Conservation (phyloP, 2,113 vertebrate species). For the Indri indri region DNA sequence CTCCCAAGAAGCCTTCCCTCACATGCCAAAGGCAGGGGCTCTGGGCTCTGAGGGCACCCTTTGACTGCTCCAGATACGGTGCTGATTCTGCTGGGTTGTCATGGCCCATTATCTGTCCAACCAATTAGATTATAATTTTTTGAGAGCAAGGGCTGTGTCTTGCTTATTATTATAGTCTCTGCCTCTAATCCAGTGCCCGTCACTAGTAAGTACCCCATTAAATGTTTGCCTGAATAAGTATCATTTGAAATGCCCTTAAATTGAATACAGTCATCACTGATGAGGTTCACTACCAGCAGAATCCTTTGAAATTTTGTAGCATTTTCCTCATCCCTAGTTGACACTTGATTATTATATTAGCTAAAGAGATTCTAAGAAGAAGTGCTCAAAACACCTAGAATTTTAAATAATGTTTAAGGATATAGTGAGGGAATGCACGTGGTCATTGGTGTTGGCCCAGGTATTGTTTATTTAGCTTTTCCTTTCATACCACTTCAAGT, state of each 20-base stretch:
- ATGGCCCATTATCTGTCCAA: background rate
- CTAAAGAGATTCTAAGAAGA: background rate
- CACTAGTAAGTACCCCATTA: background rate
- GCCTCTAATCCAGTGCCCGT: background rate
- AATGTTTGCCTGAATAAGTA: background rate
- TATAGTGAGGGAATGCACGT: background rate
- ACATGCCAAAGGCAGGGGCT: background rate
- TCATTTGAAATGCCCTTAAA: background rate
- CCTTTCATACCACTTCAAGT: background rate
- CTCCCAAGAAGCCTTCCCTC: background rate
- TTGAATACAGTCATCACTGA: background rate
- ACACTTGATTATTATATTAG: background rate
- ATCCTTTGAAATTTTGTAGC: conserved; percentile 1
- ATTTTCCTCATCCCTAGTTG: background rate
- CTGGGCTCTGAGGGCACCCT: too few species aligned
- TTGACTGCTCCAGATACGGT: background rate
- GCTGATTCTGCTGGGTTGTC: background rate
- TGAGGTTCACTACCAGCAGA: background rate
- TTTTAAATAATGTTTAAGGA: background rate
- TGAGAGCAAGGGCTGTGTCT: background rate
- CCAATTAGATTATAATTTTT: background rate
- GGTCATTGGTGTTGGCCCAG: background rate
- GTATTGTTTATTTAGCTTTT: background rate
- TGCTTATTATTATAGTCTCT: background rate
- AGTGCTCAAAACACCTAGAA: background rate